Conservation (phyloP, 2,888 invertebrate genomes). For the Pycnomerus fuliginosus region DNA sequence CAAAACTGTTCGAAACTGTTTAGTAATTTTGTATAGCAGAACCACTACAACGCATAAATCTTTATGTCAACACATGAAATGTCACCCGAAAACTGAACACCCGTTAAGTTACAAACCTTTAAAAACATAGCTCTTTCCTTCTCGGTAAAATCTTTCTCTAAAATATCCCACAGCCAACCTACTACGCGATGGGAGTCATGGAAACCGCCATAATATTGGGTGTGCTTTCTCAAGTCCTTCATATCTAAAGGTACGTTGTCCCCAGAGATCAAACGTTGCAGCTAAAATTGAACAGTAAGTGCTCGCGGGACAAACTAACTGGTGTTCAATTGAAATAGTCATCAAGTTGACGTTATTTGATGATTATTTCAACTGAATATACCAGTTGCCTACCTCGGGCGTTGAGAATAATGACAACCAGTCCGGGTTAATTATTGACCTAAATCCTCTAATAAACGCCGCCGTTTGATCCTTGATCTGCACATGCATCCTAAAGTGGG, state of each 20-base stretch:
- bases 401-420: slow-evolving; percentile 95
- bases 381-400: slow-evolving; percentile 74
- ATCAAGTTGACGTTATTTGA: no score
- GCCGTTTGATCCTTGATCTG: slow-evolving; percentile 97
- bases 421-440: slow-evolving; percentile 91
- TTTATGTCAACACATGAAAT: no score
- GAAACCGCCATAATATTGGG: slow-evolving; percentile 99
- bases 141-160: slow-evolving; percentile 91
- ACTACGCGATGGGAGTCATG: slow-evolving; percentile 97
- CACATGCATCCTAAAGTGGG: slow-evolving; percentile 96
- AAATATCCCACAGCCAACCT: slow-evolving; percentile 98
- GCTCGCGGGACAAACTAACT: not conserved
- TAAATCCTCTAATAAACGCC: slow-evolving; percentile 95
- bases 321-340: not conserved
- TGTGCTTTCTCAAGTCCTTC: slow-evolving; percentile 82
- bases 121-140: slow-evolving; percentile 91
- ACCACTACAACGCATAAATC: no score
- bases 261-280: slow-evolving; percentile 93
- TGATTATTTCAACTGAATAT: no score
- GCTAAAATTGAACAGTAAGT: slow-evolving; percentile 51
- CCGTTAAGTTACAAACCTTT: no score
- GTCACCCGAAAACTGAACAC: no score
- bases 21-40: no score
- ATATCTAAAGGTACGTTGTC: slow-evolving; percentile 93
- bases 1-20: no score